Evolutionary conservation across 2,113 vertebrate species (phyloP).

Genomic region (Notothenia coriiceps): DNA sequence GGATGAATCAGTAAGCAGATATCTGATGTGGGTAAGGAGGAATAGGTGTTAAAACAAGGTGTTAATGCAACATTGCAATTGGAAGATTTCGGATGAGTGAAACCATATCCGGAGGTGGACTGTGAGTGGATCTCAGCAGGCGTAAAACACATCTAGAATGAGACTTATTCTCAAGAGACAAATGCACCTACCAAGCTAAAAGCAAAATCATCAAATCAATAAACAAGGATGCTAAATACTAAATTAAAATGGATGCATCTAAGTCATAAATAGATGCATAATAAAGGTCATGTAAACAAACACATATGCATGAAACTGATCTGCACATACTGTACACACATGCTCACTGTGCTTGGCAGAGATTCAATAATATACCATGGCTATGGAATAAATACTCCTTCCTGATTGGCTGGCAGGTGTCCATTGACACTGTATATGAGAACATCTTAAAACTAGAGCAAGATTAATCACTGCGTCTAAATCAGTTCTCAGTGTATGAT

Average conservation of each 20-base stretch:
- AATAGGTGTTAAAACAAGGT: not conserved
- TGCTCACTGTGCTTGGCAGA: not conserved
- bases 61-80: not conserved
- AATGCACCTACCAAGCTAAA: not conserved
- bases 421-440: constrained; percentile 6
- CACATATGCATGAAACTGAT: not conserved
- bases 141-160: not conserved
- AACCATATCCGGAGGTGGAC: not conserved
- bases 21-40: not conserved
- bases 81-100: not conserved
- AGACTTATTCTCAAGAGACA: not conserved
- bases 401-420: constrained; percentile 9
- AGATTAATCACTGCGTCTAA: too few species aligned
- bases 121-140: not conserved
- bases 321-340: constrained; percentile 1
- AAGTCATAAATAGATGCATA: not conserved
- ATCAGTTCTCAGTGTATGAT: not conserved
- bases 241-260: not conserved
- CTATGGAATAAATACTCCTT: not conserved
- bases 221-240: too few species aligned
- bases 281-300: not conserved
- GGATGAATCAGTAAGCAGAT: not conserved
- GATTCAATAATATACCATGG: not conserved
- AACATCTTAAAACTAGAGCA: not conserved
- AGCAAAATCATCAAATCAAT: not conserved